Evolutionary conservation across 1,140 invertebrate species (phyloP), one percentile per base, ranked within the genome.

Genomic region (Musca vetustissima): DNA sequence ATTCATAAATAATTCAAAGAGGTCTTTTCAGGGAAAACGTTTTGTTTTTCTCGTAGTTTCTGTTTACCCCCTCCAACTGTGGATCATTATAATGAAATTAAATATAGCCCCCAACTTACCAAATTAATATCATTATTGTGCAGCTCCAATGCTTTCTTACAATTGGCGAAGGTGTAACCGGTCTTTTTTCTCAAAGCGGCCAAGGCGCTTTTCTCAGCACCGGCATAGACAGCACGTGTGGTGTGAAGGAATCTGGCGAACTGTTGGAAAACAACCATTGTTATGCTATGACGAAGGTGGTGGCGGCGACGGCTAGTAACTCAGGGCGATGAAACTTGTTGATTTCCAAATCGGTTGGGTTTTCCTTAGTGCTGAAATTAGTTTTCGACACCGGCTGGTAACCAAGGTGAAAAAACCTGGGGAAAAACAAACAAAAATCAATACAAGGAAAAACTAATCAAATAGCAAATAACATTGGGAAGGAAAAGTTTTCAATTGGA

Each of bases 81-180:
- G n/a, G n/a, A n/a, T 80, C 69, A 74, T 75, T 74, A 66, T 73
- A 77, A 49, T 14, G 4, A 8, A 17, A 2, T 25, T 19, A 49
- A 65, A 32, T 11, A 14, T 14, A 2, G 19, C 24, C 66, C 28
- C n/a, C n/a, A 4, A 22, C 19, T 55, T 64, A 80, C 78, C 76
- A 73, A 65, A 48, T 85, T 85, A 69, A 95, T 70, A 85, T 98
- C 89, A 86, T 97, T 95, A 69, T 92, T 87, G 83, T 96, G 89
- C 80, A 94, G 83, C 79, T 96, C 91, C 68, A 98, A 83, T 14
- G 96, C 96, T 82, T 97, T 97, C 81, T 96, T 97, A 80, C 96
- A 98, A 81, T 97, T 97, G 15, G 92, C 84, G 83, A 98, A 94
- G n/a, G 95, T 91, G 79, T 96, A 97, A 15, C 97, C 97, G 32